phyloP scores from a whole-genome alignment of 1,140 invertebrate species.

The Aphaenogaster floridana region DNA sequence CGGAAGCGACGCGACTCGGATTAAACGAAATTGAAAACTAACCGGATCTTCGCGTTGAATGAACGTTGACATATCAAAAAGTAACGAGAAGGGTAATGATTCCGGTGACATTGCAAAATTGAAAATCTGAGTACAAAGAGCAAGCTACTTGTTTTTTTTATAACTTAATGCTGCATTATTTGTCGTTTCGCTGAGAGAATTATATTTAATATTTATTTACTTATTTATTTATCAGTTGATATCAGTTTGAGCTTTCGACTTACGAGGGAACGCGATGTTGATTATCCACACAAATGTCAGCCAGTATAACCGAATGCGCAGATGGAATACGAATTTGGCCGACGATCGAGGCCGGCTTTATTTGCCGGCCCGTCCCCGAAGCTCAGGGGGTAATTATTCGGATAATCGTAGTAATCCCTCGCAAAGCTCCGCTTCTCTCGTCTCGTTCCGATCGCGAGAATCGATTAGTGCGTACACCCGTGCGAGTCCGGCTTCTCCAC shows the following conservation, averaged over 20 bases:
- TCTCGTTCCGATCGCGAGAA: slow-evolving; percentile 72
- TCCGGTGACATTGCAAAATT: neutral
- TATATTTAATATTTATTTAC: neutral
- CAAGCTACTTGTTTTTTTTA: neutral
- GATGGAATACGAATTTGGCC: slow-evolving; percentile 58
- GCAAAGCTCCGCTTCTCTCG: slow-evolving; percentile 76
- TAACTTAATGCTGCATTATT: neutral
- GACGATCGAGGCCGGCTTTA: slow-evolving; percentile 56
- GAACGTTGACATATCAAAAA: slow-evolving; percentile 19
- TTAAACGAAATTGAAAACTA: slow-evolving; percentile 53
- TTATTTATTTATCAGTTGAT: neutral
- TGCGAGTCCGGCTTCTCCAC: slow-evolving; percentile 70
- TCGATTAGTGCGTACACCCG: slow-evolving; percentile 75
- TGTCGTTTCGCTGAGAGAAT: neutral
- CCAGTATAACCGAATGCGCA: slow-evolving; percentile 34
- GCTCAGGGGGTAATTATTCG: slow-evolving; percentile 82
- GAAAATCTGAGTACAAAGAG: neutral
- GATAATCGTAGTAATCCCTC: slow-evolving; percentile 83
- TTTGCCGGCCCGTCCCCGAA: slow-evolving; percentile 63
- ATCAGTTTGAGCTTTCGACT: neutral
- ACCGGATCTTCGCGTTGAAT: slow-evolving; percentile 20
- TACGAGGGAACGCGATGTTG: slow-evolving; percentile 25
- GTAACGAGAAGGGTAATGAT: slow-evolving; percentile 29
- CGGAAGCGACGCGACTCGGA: slow-evolving; percentile 40
- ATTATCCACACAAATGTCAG: slow-evolving; percentile 43